These are phyloP conservation scores for Teleopsis dalmanni DNA, from an alignment of 1,140 invertebrate species.

Conservation along the genomic window DNA sequence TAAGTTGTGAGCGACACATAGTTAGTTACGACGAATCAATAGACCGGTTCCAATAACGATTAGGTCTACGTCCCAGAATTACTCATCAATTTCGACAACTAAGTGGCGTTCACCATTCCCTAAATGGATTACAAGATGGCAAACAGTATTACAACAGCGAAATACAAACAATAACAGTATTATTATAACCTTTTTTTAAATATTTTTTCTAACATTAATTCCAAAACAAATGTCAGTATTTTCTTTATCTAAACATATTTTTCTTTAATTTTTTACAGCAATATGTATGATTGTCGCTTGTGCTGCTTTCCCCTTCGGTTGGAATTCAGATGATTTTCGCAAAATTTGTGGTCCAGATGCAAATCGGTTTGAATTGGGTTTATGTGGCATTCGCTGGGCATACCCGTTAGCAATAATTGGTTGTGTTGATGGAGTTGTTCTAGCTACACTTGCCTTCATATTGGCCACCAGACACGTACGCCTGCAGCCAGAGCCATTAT, in stretches of 20 bases:
- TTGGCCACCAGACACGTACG: conserved; percentile 81
- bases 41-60: too few relatives aligned
- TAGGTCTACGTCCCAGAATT: too few relatives aligned
- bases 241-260: conserved; percentile 11
- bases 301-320: conserved; percentile 86
- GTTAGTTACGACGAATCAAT: too few relatives aligned
- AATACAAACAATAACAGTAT: too few relatives aligned
- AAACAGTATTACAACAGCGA: too few relatives aligned
- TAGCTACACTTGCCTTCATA: conserved; percentile 88
- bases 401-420: conserved; percentile 89
- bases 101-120: too few relatives aligned
- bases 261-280: conserved; percentile 51
- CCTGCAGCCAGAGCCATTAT: conserved; percentile 72
- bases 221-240: background rate
- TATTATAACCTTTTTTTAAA: too few relatives aligned
- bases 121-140: too few relatives aligned
- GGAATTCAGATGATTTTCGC: conserved; percentile 74
- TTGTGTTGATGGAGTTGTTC: conserved; percentile 80
- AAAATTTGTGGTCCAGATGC: conserved; percentile 79
- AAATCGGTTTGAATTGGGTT: conserved; percentile 64
- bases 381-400: conserved; percentile 90
- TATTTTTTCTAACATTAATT: background rate
- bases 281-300: conserved; percentile 75
- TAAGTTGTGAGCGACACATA: too few relatives aligned
- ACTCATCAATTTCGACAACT: too few relatives aligned